phyloP scores from a whole-genome alignment of 2,888 invertebrate species.

The Toxonevra muliebris region DNA sequence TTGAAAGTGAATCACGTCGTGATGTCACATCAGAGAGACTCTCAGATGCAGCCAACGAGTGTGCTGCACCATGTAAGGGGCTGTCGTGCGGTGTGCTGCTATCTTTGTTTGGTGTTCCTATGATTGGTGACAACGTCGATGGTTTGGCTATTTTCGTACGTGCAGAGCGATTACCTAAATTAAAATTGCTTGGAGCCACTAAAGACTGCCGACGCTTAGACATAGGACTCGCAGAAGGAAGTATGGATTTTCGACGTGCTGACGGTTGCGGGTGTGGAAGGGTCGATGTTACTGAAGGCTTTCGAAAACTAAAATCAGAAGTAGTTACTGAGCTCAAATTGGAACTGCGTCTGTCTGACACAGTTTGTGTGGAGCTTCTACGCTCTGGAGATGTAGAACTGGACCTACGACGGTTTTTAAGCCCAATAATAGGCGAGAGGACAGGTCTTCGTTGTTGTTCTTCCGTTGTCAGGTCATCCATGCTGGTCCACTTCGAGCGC shows the following conservation, averaged over 20 bases:
- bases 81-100: constrained; percentile 50
- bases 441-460: constrained; percentile 40
- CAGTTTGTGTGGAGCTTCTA: constrained; percentile 62
- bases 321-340: constrained; percentile 62
- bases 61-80: constrained; percentile 44
- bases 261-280: constrained; percentile 20
- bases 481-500: constrained; percentile 58
- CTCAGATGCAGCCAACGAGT: constrained; percentile 41
- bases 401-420: constrained; percentile 50
- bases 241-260: constrained; percentile 37
- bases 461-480: constrained; percentile 54
- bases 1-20: constrained; percentile 57
- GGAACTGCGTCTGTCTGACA: constrained; percentile 61
- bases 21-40: constrained; percentile 46
- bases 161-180: constrained; percentile 30
- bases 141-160: constrained; percentile 61
- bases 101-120: constrained; percentile 65
- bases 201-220: constrained; percentile 38
- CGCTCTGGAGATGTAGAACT: constrained; percentile 62
- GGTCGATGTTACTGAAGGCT: constrained; percentile 47
- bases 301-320: constrained; percentile 62
- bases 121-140: constrained; percentile 62
- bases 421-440: constrained; percentile 38
- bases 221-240: constrained; percentile 34
- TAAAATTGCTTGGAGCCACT: constrained; percentile 29